These are phyloP conservation scores for Anadara kagoshimensis DNA, from an alignment of 1,140 invertebrate species.

Conservation along the genomic window DNA sequence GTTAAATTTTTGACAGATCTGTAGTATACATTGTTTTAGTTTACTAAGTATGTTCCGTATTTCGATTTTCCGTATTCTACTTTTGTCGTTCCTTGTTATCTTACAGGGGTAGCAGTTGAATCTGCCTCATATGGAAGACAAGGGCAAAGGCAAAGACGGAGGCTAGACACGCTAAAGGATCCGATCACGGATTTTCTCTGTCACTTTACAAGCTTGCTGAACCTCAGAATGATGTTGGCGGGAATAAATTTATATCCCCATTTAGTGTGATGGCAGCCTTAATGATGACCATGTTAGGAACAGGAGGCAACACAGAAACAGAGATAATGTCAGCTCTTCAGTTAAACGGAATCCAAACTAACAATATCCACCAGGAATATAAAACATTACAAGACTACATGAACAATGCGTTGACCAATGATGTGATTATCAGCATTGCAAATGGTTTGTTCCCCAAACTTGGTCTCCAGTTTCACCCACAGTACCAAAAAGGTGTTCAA, in stretches of 20 bases:
- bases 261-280: not conserved
- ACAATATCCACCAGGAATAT: not conserved
- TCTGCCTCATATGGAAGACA: too few species aligned
- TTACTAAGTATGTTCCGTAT: too few species aligned
- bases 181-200: too few species aligned
- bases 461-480: conserved; percentile 6
- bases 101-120: too few species aligned
- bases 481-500: conserved; percentile 10
- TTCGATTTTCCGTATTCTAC: too few species aligned
- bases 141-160: too few species aligned
- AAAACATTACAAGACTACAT: not conserved
- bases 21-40: too few species aligned
- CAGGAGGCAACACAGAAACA: not conserved
- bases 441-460: not conserved
- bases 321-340: not conserved
- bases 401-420: conserved; percentile 77
- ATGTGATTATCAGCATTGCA: conserved; percentile 1
- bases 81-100: too few species aligned
- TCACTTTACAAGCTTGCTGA: too few species aligned
- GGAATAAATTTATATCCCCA: not conserved
- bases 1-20: too few species aligned
- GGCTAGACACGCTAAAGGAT: too few species aligned
- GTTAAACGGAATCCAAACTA: not conserved
- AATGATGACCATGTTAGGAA: not conserved
- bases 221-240: too few species aligned